Evolutionary conservation across 2,888 invertebrate species (phyloP), one percentile per base, ranked within the genome.

Genomic region (Temnothorax rugatulus): DNA sequence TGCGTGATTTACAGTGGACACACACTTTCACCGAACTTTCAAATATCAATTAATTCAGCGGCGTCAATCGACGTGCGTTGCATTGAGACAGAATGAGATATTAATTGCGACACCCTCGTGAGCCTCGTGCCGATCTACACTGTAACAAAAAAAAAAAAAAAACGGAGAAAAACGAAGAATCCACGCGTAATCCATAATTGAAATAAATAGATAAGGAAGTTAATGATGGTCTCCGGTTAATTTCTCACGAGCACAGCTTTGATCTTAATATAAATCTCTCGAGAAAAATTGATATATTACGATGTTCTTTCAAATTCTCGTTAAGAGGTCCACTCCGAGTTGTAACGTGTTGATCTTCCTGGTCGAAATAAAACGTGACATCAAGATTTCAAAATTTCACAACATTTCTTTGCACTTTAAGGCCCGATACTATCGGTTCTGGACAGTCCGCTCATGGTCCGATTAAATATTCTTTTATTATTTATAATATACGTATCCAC

Each of bases 21-120:
- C 52, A 41, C 52, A 41, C 68, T 77, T 77, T 77, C 77, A 68
- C 68, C 41, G n/a, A 77, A 68, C 68, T 77, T 68, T 74, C 74
- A 66, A 68, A 54, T 77, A 68, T 44, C 54, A 77, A 77, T 77
- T 54, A 68, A 54, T 77, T 54, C 76, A 13, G 25, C 50, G 68
- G 52, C 52, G 66, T 77, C 54, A 29, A 41, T 68, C 25, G 38
- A 38, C 52, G 52, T 66, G 52, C 41, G n/a, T 54, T 41, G 54
- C 25, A 68, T 44, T 29, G 38, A 64, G 50, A 64, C 64, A 41
- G 50, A 52, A 64, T 25, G 25, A 76, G 13, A 76, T 64, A 76
- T 76, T 52, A 64, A 41, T 64, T 52, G 74, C 41, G 21, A 59
- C 29, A 74, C 15, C 15, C 38, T 29, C 44, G 34, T 61, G 15